Percentiles rank a stretch among this genome's conserved stretches.
These are phyloP conservation scores for Pelagia noctiluca DNA, from an alignment of 30 jellyfish, hydroid and myxozoan species.

Conservation along the genomic window DNA sequence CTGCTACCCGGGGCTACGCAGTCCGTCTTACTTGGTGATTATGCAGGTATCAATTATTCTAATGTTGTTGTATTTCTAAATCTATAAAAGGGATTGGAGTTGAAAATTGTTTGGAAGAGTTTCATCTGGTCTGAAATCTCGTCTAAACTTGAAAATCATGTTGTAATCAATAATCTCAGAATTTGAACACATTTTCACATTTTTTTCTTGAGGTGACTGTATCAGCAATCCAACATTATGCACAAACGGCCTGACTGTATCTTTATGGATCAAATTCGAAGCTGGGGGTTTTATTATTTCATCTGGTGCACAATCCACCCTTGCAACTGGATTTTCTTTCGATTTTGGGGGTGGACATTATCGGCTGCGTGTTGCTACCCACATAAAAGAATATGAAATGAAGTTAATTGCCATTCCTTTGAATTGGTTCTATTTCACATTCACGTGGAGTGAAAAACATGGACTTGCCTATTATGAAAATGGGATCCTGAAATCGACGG, in stretches of 20 bases:
- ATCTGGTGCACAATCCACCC: slow-evolving; percentile 79
- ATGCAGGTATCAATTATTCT: slow-evolving; percentile 25
- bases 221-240: slow-evolving; percentile 79
- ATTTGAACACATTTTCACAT: background rate
- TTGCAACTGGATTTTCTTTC: slow-evolving; percentile 70
- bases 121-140: background rate
- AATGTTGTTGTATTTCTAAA: background rate
- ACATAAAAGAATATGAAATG: slow-evolving; percentile 39
- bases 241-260: slow-evolving; percentile 53
- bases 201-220: slow-evolving; percentile 59
- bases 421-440: slow-evolving; percentile 52
- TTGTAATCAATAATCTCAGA: background rate
- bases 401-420: slow-evolving; percentile 33
- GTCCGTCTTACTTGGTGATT: slow-evolving; percentile 50
- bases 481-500: slow-evolving; percentile 60
- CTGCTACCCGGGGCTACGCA: slow-evolving; percentile 53
- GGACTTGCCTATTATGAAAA: slow-evolving; percentile 71
- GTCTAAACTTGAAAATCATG: background rate
- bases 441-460: slow-evolving; percentile 64
- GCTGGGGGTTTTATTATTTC: slow-evolving; percentile 75
- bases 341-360: slow-evolving; percentile 43
- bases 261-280: slow-evolving; percentile 73
- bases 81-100: background rate
- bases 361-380: slow-evolving; percentile 52
- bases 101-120: background rate